Evolutionary conservation across 2,113 vertebrate genomes (phyloP), one percentile per base, ranked within the genome.

Genomic region (Strix uralensis): DNA sequence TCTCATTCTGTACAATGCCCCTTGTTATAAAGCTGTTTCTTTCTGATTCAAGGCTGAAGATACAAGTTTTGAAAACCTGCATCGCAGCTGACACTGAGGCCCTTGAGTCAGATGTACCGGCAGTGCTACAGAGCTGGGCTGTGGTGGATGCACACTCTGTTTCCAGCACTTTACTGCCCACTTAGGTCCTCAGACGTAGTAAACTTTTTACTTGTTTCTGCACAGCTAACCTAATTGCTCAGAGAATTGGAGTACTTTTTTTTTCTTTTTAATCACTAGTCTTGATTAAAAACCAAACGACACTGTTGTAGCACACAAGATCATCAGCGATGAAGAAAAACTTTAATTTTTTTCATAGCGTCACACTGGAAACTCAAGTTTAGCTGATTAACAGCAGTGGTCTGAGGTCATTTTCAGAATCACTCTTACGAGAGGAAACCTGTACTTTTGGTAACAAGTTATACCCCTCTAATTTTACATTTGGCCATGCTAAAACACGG

Each of bases 211-310:
- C 75, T 69, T 75, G 29, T 81, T 70, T 72, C 75, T 83, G 72
- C 72, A 49, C 74, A 85, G 44, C 34, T 83, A 84, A 81, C 75
- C 85, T 86, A 71, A 73, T 86, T 96, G 86, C 69, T 96, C 78
- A 89, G 46, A 55, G 73, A 77, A 57, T 27, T 95, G 44, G 22
- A 46, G 12, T 58, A 29, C 29, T 21, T 87, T 67, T 72, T 87
- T 84, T 67, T 73, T 29, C 25, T 54, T 72, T 81, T 78, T 87
- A 86, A 81, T 92, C 66, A 49, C 30, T 40, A 62, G 47, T 58
- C 13, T 74, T 75, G 71, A 80, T 86, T 75, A 54, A 82, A 91
- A 92, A 36, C 2, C 2, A 55, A 73, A 29, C 0, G 7, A 4
- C 13, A 26, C 4, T 36, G 10, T 22, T 65, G 36, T 36, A 86